Evolutionary conservation across 2,797 vertebrate species (phyloP), one percentile per base, ranked within the genome.

Genomic region (Hafferia zeledoni): DNA sequence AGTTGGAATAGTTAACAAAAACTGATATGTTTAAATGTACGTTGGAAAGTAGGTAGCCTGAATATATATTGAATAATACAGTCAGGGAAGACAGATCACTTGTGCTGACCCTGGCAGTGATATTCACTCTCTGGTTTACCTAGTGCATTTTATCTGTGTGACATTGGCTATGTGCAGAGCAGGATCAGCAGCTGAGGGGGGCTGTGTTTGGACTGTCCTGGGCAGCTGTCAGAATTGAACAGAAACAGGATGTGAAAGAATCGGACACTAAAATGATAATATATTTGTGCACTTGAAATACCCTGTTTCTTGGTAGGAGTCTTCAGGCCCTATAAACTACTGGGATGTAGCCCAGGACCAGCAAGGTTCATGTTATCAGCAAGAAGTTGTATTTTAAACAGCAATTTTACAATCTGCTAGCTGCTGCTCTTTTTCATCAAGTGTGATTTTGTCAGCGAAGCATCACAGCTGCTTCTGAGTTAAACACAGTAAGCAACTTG

Each of bases 391-490:
- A 47, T 80, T 94, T 87, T 69, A 87, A 91, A 72, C 35, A 37
- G 59, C 60, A 71, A 0, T 79, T 90, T 86, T 79, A 61, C 5
- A 27, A 25, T 83, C 27, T 90, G 63, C 50, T 57, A 31, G 50
- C 52, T 89, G 78, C 81, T 82, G 63, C 60, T 95, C 15, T 25
- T 90, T 83, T 84, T 89, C 19, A 13, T 82, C 22, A 64, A 68
- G 43, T 61, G 52, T 78, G 61, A 76, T 88, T 89, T 91, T 4
- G 2, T 90, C 88, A 82, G 86, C 80, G 93, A 77, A 90, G 57
- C 72, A 46, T 88, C 19, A 5, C 85, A 91, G 88, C 57, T 85
- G 80, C 64, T 22, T 90, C 88, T 57, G 46, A 68, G 23, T 88
- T 46, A 78, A 91, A 78, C 37, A 49, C 24, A 65, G 61, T 53